Evolutionary conservation across 2,888 invertebrate genomes (phyloP), one percentile per base, ranked within the genome.

Genomic region (Steinernema carpocapsae): DNA sequence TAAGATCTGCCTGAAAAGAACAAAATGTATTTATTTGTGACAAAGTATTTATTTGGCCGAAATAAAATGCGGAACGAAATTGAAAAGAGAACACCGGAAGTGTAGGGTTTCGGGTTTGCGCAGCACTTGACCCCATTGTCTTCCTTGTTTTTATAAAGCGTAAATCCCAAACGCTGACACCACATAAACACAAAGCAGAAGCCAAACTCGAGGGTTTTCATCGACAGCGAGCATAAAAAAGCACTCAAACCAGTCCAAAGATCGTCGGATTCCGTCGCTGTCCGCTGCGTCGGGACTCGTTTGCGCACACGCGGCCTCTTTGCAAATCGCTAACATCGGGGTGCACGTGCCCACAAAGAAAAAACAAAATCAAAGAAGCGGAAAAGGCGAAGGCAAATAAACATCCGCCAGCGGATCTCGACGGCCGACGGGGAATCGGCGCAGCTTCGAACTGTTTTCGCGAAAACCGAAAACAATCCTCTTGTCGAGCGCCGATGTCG

Each of bases 301-400:
- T 37, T 48, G 48, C 48, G 48, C 48, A 48, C 48, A 14, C 48
- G 48, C 17, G 48, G 48, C 37, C 37, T 37, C 3, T 37, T 37
- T 37, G 37, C 37, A 37, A 19, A 48, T 14, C 26, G 56, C 26
- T 19, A 56, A 56, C 56, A 56, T 26, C 56, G 24, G 22, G 22
- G 56, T 56, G 56, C 56, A 56, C 56, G 24, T 26, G 26, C 56
- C 56, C 56, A 19, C 56, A 56, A 17, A 51, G n/a, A 19, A 51
- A 19, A 56, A 56, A 56, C 56, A 56, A 17, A 22, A 26, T 19
- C 56, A 56, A 26, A 56, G 56, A 26, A 56, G 24, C 17, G 26
- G 19, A 56, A 56, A 26, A 56, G 19, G 56, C 22, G 48, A 48
- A 48, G 48, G 14, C 19, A 48, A 48, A 48, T 19, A 48, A 48